Evolutionary conservation across 2,888 invertebrate species (phyloP), one percentile per base, ranked within the genome.

Genomic region (Sminthurinus aureus): DNA sequence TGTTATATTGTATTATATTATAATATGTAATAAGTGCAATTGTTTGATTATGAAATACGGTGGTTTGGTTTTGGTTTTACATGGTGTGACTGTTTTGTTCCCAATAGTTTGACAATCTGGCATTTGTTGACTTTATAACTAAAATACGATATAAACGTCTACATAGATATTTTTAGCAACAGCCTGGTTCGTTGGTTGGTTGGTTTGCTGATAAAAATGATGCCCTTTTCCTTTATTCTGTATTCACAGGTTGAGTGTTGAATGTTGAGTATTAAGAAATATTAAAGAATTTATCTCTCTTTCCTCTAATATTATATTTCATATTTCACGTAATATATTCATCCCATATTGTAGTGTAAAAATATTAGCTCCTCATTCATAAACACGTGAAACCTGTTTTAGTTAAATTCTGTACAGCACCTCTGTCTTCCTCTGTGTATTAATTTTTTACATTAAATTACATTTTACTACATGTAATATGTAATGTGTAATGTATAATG

Each of bases 51-150:
- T 38, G 38, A 38, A 38, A 38, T 38, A 38, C 38, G 38, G 38
- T 58, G 58, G 18, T 58, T 58, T 58, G 2, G 18, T 2, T 6
- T 58, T 58, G 58, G 18, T 58, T 58, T 58, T 58, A 9, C 13
- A 58, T 58, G 9, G 15, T 18, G 58, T 15, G 58, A 15, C 58
- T 18, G 58, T 58, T 15, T 58, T 15, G 58, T 58, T 58, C 58
- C 58, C 58, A 18, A 58, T 58, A 58, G 15, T 71, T 20, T 71
- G 71, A 71, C 71, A 71, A 24, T 24, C 26, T 71, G 71, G 13
- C 71, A 15, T 71, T 71, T 71, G 24, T 71, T 71, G 71, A 71
- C 71, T 71, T 71, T 24, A 24, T 71, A 24, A 11, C 20, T 58
- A 15, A 58, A n/a, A 58, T 58, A 58, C 9, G 18, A 58, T 58